These are phyloP conservation scores for Cliona cf. orientalis DNA, from an alignment of 37 sponge, comb jelly and placozoan genomes.

Conservation along the genomic window DNA sequence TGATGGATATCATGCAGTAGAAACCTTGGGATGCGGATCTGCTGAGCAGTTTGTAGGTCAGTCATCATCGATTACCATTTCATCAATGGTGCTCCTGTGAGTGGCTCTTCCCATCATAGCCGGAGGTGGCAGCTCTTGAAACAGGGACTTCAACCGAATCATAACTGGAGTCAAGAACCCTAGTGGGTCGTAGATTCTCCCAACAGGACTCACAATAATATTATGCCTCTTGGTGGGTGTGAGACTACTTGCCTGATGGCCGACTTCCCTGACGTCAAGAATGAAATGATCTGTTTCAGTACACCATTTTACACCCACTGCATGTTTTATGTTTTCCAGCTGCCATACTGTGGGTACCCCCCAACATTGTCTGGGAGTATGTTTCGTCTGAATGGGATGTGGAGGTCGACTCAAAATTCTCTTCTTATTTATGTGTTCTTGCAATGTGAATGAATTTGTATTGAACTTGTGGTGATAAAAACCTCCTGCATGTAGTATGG, in stretches of 20 bases:
- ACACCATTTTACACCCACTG: conserved; percentile 15
- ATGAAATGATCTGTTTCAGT: neutral
- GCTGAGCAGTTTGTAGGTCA: neutral
- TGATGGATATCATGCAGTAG: neutral
- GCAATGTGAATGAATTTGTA: conserved; percentile 11
- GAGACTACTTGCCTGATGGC: neutral
- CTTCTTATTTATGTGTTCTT: neutral
- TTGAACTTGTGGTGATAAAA: conserved; percentile 30
- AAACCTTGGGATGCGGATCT: conserved; percentile 5
- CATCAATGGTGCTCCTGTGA: neutral
- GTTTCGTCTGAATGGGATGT: conserved; percentile 1
- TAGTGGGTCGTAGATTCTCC: too few relatives aligned
- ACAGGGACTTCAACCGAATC: too few relatives aligned
- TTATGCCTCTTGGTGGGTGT: conserved; percentile 7
- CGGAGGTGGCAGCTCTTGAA: neutral
- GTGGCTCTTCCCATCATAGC: conserved; percentile 23
- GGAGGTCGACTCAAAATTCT: neutral
- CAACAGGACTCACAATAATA: neutral
- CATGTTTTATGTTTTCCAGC: conserved; percentile 10
- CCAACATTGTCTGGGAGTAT: neutral
- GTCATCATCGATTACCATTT: conserved; percentile 6
- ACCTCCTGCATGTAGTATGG: neutral
- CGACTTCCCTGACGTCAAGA: neutral
- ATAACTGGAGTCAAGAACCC: too few relatives aligned
- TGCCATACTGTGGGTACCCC: neutral